These are phyloP conservation scores for Cacoxenus indagator DNA, from an alignment of 2,888 invertebrate species.

Conservation along the genomic window DNA sequence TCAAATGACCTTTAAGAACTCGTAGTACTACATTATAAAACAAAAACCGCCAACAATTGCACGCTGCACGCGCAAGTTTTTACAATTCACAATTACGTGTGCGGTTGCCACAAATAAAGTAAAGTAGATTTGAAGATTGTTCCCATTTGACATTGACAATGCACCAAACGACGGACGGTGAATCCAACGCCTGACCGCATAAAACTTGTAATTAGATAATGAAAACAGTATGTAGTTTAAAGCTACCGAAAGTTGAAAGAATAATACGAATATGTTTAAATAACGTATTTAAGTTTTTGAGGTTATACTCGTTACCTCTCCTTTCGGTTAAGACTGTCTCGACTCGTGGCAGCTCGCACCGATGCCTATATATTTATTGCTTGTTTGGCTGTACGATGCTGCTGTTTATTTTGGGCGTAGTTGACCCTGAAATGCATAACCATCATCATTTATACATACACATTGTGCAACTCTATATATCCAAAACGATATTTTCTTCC, in stretches of 20 bases:
- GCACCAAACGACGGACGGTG: constrained; percentile 37
- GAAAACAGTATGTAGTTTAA: too few species aligned
- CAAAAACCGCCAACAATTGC: constrained; percentile 16
- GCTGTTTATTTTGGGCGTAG: background rate
- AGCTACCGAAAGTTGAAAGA: too few species aligned
- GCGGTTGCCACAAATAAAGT: constrained; percentile 51
- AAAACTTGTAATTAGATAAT: too few species aligned
- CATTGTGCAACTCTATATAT: too few species aligned
- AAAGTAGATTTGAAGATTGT: constrained; percentile 47
- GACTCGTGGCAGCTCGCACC: too few species aligned
- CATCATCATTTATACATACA: background rate
- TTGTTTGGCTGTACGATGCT: background rate
- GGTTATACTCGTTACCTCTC: too few species aligned
- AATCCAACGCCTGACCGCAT: too few species aligned
- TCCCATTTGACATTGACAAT: constrained; percentile 57
- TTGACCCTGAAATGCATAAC: constrained; percentile 4
- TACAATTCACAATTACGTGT: constrained; percentile 14
- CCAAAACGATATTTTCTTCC: too few species aligned
- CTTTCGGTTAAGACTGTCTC: too few species aligned
- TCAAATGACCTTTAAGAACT: constrained; percentile 16
- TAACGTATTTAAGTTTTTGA: too few species aligned
- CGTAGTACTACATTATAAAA: background rate
- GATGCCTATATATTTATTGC: too few species aligned
- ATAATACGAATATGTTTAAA: too few species aligned
- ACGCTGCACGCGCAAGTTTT: constrained; percentile 25